Percentiles rank a stretch among this genome's conserved stretches.
Conservation (phyloP, 2,113 vertebrate genomes). For the Gavia stellata region DNA sequence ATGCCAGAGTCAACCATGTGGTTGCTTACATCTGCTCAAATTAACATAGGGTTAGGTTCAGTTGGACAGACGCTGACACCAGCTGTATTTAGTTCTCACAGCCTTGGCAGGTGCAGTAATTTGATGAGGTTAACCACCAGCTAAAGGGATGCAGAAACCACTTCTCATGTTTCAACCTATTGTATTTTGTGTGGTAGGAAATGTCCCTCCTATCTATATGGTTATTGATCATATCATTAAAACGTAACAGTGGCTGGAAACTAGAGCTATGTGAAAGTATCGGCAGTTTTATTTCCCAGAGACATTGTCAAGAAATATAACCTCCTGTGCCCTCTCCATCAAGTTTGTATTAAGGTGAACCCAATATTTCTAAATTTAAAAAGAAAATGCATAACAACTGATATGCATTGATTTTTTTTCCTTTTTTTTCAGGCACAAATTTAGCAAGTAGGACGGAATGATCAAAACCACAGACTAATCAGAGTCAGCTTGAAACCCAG, state of each 20-base stretch:
- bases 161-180: constrained; percentile 37
- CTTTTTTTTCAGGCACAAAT: not conserved
- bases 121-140: constrained; percentile 55
- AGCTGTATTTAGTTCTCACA: constrained; percentile 65
- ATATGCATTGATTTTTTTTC: not conserved
- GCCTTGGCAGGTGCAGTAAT: constrained; percentile 60
- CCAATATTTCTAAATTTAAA: not conserved
- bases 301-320: not conserved
- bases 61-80: constrained; percentile 28
- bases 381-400: not conserved
- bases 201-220: constrained; percentile 41
- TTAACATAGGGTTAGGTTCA: constrained; percentile 37
- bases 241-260: constrained; percentile 50
- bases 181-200: constrained; percentile 60
- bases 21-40: constrained; percentile 48
- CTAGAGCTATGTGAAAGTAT: not conserved
- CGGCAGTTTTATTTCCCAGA: constrained; percentile 27
- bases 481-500: not conserved
- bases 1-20: not conserved
- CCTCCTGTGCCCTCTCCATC: not conserved
- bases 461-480: not conserved
- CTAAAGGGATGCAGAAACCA: constrained; percentile 40
- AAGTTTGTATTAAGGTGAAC: not conserved
- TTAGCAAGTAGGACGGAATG: not conserved
- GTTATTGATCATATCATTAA: constrained; percentile 63